Evolutionary conservation across 2,113 vertebrate species (phyloP).

Genomic region (Clarias gariepinus): DNA sequence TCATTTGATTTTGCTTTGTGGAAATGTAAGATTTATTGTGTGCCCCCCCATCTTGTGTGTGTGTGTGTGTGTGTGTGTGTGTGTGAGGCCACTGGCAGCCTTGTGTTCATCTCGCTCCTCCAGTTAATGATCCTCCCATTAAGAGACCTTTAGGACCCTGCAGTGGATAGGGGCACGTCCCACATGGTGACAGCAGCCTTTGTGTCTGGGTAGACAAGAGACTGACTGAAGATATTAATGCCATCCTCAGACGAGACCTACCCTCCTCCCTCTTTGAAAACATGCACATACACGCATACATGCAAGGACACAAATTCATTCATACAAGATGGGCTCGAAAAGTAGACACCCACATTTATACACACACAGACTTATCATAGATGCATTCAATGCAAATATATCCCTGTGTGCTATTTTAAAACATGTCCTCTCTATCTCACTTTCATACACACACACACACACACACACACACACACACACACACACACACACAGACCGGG

Average conservation of each 20-base stretch:
- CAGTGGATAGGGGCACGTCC: conserved; percentile 51
- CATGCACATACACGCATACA: conserved; percentile 15
- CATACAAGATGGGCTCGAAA: not conserved
- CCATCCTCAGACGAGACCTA: conserved; percentile 31
- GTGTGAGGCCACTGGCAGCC: conserved; percentile 14
- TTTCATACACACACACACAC: conserved; percentile 37
- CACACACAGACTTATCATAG: conserved; percentile 2
- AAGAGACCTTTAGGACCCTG: conserved; percentile 58
- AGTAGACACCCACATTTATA: conserved; percentile 11
- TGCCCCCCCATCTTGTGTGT: not conserved
- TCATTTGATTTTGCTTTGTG: conserved; percentile 53
- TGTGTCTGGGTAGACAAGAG: conserved; percentile 61
- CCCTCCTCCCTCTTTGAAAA: conserved; percentile 47
- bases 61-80: not conserved
- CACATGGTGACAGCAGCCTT: conserved; percentile 60
- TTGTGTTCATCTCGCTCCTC: conserved; percentile 45
- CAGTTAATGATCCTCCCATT: conserved; percentile 64
- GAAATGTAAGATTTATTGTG: conserved; percentile 53
- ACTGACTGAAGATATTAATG: conserved; percentile 55
- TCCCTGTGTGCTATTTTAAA: conserved; percentile 21
- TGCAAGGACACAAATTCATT: not conserved
- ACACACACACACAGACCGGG: conserved; percentile 33
- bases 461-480: conserved; percentile 37
- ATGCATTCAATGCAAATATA: conserved; percentile 7
- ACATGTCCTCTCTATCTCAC: conserved; percentile 13